These are phyloP conservation scores for Sus cebifrons DNA, from an alignment of 2,797 vertebrate genomes.

Conservation along the genomic window DNA sequence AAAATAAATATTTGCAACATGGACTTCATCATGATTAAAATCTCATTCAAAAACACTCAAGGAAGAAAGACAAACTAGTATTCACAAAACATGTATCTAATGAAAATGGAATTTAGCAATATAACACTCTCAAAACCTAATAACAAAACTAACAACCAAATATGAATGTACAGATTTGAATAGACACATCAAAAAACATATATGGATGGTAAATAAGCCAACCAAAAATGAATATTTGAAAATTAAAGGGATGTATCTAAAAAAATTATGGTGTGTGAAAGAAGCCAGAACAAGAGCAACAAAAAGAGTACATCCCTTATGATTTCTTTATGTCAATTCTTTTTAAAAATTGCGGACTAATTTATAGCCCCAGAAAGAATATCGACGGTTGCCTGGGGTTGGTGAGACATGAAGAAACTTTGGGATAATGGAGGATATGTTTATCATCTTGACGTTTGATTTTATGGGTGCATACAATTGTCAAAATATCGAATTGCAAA, in stretches of 20 bases:
- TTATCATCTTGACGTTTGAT: not conserved
- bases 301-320: not conserved
- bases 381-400: not conserved
- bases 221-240: not conserved
- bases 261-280: not conserved
- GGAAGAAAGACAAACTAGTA: not conserved
- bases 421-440: not conserved
- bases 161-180: not conserved
- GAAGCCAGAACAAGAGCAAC: not conserved
- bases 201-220: not conserved
- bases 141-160: not conserved
- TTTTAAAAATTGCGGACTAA: not conserved
- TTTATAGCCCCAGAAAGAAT: not conserved
- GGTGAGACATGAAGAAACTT: not conserved
- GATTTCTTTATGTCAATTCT: not conserved
- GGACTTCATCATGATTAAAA: not conserved
- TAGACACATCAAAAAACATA: not conserved
- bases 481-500: not conserved
- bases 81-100: not conserved
- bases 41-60: not conserved
- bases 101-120: not conserved
- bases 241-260: not conserved
- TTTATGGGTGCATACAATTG: not conserved
- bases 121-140: not conserved
- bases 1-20: not conserved